Evolutionary conservation across 2,888 invertebrate species (phyloP), one percentile per base, ranked within the genome.

Genomic region (Drosophila fulvimacula): DNA sequence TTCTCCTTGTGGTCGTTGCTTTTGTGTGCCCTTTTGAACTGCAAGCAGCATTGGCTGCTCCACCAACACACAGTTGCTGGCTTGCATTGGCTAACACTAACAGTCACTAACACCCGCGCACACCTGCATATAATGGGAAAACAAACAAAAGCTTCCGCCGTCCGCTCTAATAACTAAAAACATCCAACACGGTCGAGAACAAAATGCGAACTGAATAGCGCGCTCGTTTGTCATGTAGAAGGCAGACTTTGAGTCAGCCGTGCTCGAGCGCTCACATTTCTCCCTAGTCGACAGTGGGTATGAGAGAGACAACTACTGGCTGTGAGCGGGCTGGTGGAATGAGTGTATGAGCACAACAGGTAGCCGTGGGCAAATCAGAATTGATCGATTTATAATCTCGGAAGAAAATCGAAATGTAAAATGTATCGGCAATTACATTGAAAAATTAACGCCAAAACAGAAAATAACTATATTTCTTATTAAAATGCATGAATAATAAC

Each of bases 11-110:
- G 57, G 21, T 32, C 32, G 56, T 21, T 10, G 46, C 10, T 46
- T 30, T 63, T 69, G 64, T 69, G 70, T 79, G 83, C 83, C 82
- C 83, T 84, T 85, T 88, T 88, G 82, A 84, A 88, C 83, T 84
- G 83, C 88, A 79, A 67, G 85, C 88, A 87, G 73, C 80, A 76
- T 76, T 70, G 69, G 72, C 68, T 71, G 73, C 69, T 66, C 62
- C 69, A 77, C 71, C 79, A 71, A 68, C 72, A 71, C 69, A 84
- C 55, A 46, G 67, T 56, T 64, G 44, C 65, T 66, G 48, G 46
- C 51, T 79, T 75, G 78, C 82, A 81, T 74, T 87, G 85, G 85
- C 79, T 69, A 73, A 71, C 76, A 82, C 73, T n/a, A 49, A 66
- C 76, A 64, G 41, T 68, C 70, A 81, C 86, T 60, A 67, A 82